These are phyloP conservation scores for Diarsia brunnea DNA, from an alignment of 2,888 invertebrate genomes.

Conservation along the genomic window DNA sequence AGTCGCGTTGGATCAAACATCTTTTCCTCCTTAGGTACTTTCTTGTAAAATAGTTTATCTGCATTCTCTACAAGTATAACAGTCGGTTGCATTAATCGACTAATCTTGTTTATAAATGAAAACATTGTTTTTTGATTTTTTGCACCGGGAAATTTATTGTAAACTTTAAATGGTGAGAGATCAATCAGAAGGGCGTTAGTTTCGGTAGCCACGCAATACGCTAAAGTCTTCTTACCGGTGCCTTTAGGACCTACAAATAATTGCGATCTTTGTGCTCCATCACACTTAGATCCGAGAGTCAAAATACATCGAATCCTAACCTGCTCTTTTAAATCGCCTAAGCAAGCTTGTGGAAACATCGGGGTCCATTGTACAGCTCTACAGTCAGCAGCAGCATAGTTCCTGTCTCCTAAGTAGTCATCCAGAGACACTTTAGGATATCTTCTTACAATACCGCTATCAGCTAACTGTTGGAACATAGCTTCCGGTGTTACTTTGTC, in stretches of 20 bases:
- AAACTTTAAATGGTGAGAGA: conserved; percentile 92
- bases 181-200: conserved; percentile 94
- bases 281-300: conserved; percentile 87
- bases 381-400: conserved; percentile 91
- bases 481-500: conserved; percentile 91
- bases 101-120: conserved; percentile 92
- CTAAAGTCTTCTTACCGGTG: conserved; percentile 93
- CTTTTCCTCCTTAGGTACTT: conserved; percentile 92
- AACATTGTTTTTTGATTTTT: conserved; percentile 93
- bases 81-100: conserved; percentile 93
- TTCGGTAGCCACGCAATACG: conserved; percentile 94
- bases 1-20: conserved; percentile 93
- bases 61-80: conserved; percentile 93
- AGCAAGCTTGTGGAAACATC: conserved; percentile 87
- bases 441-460: conserved; percentile 92
- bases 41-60: conserved; percentile 93
- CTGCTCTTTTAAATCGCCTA: conserved; percentile 92
- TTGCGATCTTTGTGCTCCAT: conserved; percentile 90
- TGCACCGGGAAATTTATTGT: conserved; percentile 93
- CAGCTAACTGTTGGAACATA: conserved; percentile 94
- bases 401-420: conserved; percentile 93
- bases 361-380: conserved; percentile 85
- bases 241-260: conserved; percentile 93
- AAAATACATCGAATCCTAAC: conserved; percentile 91
- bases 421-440: conserved; percentile 91